Conservation (phyloP, 2,888 invertebrate species). For the Myopa tessellatipennis region DNA sequence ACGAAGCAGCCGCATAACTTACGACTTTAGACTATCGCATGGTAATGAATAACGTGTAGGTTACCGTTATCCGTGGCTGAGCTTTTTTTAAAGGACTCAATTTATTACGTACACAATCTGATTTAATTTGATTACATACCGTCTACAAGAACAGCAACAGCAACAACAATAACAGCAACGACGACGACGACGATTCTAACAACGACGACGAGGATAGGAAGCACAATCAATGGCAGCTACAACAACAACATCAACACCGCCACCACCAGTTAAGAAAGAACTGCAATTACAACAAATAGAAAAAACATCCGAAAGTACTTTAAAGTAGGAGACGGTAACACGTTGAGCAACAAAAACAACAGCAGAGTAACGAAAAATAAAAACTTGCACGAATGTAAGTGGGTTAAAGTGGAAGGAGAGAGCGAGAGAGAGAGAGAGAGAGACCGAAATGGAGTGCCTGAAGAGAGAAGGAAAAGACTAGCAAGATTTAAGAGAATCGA, state of each 20-base stretch:
- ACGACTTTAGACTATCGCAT: slow-evolving; percentile 5
- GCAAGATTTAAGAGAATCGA: no score
- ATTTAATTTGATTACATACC: slow-evolving; percentile 43
- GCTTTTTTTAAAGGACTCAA: slow-evolving; percentile 34
- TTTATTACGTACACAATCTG: slow-evolving; percentile 38
- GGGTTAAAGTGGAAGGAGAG: slow-evolving; percentile 11
- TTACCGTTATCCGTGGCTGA: slow-evolving; percentile 31
- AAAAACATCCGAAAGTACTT: slow-evolving; percentile 27
- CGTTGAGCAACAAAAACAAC: slow-evolving; percentile 11
- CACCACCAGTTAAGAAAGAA: not conserved
- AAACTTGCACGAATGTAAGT: slow-evolving; percentile 35
- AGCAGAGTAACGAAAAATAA: not conserved
- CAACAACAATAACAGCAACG: not conserved
- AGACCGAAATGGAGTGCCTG: not conserved
- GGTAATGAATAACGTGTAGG: slow-evolving; percentile 27
- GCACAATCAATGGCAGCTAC: not conserved
- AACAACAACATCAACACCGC: slow-evolving; percentile 12
- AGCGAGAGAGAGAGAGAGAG: not conserved
- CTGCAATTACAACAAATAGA: not conserved
- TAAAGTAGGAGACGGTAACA: slow-evolving; percentile 9
- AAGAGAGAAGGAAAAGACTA: no score
- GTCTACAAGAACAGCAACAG: slow-evolving; percentile 38
- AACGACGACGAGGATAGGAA: not conserved
- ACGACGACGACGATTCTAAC: slow-evolving; percentile 14
- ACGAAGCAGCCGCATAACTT: not conserved